phyloP scores from a whole-genome alignment of 2,797 vertebrate genomes.

The Brotula barbata region DNA sequence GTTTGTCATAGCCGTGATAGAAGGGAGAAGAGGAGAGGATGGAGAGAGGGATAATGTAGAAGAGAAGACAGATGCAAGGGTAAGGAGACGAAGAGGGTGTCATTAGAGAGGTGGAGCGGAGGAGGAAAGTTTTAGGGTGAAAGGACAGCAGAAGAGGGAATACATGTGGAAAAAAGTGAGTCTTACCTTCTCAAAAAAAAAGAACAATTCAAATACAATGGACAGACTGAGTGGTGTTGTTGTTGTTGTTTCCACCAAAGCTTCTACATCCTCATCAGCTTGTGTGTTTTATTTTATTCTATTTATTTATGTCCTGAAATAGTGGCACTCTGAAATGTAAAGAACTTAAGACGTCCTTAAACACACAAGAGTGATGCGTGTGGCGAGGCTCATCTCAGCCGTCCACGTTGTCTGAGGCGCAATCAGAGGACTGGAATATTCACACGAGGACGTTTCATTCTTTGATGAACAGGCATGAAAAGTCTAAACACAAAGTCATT shows the following conservation, averaged over 20 bases:
- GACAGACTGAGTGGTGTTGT: constrained; percentile 23
- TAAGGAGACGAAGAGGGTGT: constrained; percentile 10
- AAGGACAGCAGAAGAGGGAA: constrained; percentile 56
- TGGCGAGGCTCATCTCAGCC: too few species aligned
- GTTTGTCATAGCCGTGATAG: constrained; percentile 47
- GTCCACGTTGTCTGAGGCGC: too few species aligned
- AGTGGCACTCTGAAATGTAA: not conserved
- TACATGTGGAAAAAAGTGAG: constrained; percentile 65
- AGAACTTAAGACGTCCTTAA: not conserved
- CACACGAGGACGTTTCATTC: too few species aligned
- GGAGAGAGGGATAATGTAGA: constrained; percentile 20
- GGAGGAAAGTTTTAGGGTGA: too few species aligned
- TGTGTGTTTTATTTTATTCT: constrained; percentile 43
- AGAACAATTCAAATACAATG: constrained; percentile 53
- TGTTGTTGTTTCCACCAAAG: constrained; percentile 60
- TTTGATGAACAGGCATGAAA: too few species aligned
- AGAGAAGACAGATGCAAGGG: constrained; percentile 15
- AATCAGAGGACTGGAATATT: too few species aligned
- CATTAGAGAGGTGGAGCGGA: constrained; percentile 23
- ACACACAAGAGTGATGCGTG: constrained; percentile 24
- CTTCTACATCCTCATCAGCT: constrained; percentile 40
- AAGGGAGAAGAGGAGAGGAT: constrained; percentile 19
- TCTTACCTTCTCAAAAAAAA: constrained; percentile 78
- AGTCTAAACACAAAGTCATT: too few species aligned
- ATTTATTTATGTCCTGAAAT: too few species aligned